Percentiles rank a stretch among this genome's conserved stretches.
These are phyloP conservation scores for Asobara japonica DNA, from an alignment of 1,140 invertebrate genomes.

Conservation along the genomic window DNA sequence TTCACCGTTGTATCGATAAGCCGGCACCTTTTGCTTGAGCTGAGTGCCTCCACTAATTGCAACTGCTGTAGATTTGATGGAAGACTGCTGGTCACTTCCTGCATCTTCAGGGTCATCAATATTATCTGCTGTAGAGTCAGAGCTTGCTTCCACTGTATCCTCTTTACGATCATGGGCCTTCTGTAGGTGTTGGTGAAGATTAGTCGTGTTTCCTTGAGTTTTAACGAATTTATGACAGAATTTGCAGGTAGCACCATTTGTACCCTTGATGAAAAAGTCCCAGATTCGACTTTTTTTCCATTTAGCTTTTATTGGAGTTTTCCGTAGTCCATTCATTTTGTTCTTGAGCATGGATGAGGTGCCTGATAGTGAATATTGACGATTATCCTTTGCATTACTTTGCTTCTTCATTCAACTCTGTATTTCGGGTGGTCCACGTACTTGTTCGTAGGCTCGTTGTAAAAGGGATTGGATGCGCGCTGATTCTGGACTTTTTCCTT, in stretches of 20 bases:
- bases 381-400: no score
- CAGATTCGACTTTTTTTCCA: slow-evolving; percentile 20
- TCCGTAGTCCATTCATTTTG: background rate
- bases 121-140: background rate
- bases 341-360: no score
- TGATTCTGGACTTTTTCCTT: no score
- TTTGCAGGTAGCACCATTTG: slow-evolving; percentile 25
- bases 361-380: no score
- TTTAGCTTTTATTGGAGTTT: slow-evolving; percentile 19
- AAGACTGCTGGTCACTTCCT: no score
- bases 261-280: slow-evolving; percentile 28
- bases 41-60: background rate
- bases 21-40: background rate
- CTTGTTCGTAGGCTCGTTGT: no score
- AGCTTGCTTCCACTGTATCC: background rate
- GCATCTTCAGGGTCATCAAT: background rate
- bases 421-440: no score
- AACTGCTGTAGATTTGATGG: no score
- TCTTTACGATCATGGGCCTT: background rate
- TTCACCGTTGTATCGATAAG: slow-evolving; percentile 6
- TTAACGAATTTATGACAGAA: slow-evolving; percentile 23
- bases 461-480: no score
- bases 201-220: slow-evolving; percentile 31
- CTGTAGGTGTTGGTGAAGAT: slow-evolving; percentile 32
- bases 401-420: no score